Percentiles rank a stretch among this genome's conserved stretches.
Conservation (phyloP, 2,888 invertebrate species). For the Drosophila colorata region DNA sequence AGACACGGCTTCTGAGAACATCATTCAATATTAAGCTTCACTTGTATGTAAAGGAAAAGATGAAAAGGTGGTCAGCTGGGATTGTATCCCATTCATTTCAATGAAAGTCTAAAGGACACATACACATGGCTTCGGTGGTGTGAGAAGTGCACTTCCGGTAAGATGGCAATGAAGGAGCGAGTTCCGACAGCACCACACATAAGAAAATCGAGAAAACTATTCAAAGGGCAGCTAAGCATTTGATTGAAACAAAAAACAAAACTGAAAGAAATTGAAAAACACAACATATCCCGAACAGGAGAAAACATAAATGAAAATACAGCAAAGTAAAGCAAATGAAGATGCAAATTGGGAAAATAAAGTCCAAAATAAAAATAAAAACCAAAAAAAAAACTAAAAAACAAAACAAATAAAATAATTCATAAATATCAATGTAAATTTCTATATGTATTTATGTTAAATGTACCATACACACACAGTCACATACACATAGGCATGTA, state of each 20-base stretch:
- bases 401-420: conserved; percentile 6
- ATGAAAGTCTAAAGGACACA: not conserved
- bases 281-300: conserved; percentile 31
- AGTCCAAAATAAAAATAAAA: conserved; percentile 20
- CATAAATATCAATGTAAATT: conserved; percentile 65
- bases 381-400: conserved; percentile 8
- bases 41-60: too few relatives aligned
- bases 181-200: not conserved
- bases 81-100: too few relatives aligned
- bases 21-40: not conserved
- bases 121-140: not conserved
- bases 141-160: conserved; percentile 27
- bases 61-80: too few relatives aligned
- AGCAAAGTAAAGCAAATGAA: conserved; percentile 16
- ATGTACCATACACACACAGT: conserved; percentile 32
- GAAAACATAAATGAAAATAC: conserved; percentile 6
- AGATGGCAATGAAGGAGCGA: conserved; percentile 32
- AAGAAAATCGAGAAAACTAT: conserved; percentile 3
- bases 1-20: not conserved
- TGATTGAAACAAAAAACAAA: not conserved
- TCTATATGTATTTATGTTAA: conserved; percentile 67
- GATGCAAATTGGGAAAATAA: not conserved
- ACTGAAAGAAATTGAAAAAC: not conserved
- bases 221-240: conserved; percentile 9
- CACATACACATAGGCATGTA: not conserved